phyloP scores from a whole-genome alignment of 2,113 vertebrate genomes.

The Cheirogaleus medius region DNA sequence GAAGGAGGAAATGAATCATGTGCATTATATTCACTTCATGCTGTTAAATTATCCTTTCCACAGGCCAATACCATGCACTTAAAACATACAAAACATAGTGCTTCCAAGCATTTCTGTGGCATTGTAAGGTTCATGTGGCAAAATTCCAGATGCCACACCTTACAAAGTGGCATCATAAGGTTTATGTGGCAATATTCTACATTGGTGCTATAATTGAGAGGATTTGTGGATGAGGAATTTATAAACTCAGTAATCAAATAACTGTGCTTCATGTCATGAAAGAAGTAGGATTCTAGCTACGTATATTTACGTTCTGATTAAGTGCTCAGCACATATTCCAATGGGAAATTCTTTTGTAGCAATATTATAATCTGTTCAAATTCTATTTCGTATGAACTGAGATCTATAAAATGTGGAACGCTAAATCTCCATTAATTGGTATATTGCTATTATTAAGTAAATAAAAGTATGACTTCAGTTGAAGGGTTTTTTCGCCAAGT shows the following conservation, averaged over 20 bases:
- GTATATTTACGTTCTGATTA: background rate
- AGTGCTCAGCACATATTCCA: background rate
- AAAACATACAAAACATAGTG: background rate
- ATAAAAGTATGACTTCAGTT: background rate
- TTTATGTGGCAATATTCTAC: background rate
- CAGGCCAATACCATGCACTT: rapidly evolving
- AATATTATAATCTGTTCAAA: background rate
- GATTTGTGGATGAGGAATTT: background rate
- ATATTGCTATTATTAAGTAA: background rate
- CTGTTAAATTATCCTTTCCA: background rate
- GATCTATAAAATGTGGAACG: background rate
- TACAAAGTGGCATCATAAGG: background rate
- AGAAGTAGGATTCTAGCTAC: background rate
- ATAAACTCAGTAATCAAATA: background rate
- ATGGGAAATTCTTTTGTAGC: background rate
- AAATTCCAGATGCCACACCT: background rate
- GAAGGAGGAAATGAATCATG: rapidly evolving
- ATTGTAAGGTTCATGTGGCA: background rate
- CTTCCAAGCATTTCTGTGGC: background rate
- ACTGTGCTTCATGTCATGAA: background rate
- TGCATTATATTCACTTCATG: background rate
- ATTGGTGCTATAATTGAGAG: background rate
- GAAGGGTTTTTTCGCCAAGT: background rate
- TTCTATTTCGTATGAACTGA: background rate
- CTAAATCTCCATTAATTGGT: background rate